A percentile compares a stretch with the other conserved stretches of the same genome.
Evolutionary conservation across 2,113 vertebrate genomes (phyloP).

Genomic region (Atherinomorus stipes): DNA sequence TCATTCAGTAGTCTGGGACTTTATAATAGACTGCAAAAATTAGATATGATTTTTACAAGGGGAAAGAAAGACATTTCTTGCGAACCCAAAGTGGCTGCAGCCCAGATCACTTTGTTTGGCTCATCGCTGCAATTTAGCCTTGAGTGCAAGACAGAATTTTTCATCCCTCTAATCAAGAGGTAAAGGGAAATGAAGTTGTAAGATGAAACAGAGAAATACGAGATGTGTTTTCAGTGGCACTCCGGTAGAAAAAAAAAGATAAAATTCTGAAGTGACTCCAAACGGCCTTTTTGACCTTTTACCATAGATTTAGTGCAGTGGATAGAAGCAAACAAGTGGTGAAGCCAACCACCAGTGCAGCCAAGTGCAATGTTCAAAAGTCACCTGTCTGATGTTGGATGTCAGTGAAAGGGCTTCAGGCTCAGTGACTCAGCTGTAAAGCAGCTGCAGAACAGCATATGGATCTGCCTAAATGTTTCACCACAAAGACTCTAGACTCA

Average conservation of each 20-base stretch:
- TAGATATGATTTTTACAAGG: constrained; percentile 41
- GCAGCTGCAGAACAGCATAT: not conserved
- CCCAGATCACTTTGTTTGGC: not conserved
- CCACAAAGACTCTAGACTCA: not conserved
- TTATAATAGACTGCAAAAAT: constrained; percentile 40
- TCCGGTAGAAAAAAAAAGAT: not conserved
- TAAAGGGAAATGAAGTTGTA: not conserved
- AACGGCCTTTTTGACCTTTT: not conserved
- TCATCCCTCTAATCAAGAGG: not conserved
- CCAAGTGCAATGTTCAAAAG: constrained; percentile 24
- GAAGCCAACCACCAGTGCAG: not conserved
- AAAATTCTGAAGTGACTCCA: not conserved
- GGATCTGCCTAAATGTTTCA: constrained; percentile 2
- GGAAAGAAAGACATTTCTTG: constrained; percentile 28
- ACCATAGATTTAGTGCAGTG: constrained; percentile 13
- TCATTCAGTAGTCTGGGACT: constrained; percentile 53
- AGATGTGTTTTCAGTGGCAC: not conserved
- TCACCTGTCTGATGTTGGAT: constrained; percentile 7
- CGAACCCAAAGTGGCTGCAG: not conserved
- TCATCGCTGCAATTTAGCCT: not conserved
- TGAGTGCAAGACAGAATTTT: not conserved
- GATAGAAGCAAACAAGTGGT: constrained; percentile 1
- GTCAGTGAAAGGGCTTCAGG: constrained; percentile 11
- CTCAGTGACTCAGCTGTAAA: constrained; percentile 17
- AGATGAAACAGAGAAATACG: not conserved